Percentiles rank a stretch among this genome's conserved stretches.
These are phyloP conservation scores for Dreissena rostriformis DNA, from an alignment of 1,140 invertebrate species.

Conservation along the genomic window DNA sequence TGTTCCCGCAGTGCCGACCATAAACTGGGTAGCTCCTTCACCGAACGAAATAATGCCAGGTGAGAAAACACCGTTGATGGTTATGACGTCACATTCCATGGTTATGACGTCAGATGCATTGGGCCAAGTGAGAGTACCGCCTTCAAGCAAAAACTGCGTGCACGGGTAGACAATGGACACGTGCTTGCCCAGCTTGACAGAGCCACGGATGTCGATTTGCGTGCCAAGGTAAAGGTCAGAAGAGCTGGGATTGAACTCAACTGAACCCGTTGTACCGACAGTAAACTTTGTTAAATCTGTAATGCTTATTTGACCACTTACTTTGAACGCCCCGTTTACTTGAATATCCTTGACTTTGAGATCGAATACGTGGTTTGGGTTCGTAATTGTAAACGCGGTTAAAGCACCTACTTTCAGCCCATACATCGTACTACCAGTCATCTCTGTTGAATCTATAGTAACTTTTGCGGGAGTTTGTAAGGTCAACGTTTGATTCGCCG, in stretches of 20 bases:
- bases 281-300: constrained; percentile 44
- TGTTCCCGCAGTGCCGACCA: constrained; percentile 56
- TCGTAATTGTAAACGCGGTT: constrained; percentile 18
- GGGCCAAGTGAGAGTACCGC: constrained; percentile 59
- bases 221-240: constrained; percentile 60
- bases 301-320: constrained; percentile 5
- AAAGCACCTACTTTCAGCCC: constrained; percentile 12
- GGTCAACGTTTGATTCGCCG: constrained; percentile 45
- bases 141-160: constrained; percentile 59
- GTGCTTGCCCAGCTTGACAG: constrained; percentile 54
- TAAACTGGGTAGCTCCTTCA: constrained; percentile 38
- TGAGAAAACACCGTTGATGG: constrained; percentile 64
- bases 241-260: constrained; percentile 59
- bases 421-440: background rate
- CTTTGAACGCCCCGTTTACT: constrained; percentile 57
- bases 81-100: constrained; percentile 66
- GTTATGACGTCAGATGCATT: constrained; percentile 53
- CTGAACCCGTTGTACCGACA: constrained; percentile 58
- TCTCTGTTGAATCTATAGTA: constrained; percentile 29
- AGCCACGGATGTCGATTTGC: constrained; percentile 57
- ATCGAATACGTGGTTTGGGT: constrained; percentile 29
- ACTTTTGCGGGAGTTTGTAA: constrained; percentile 45
- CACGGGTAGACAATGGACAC: constrained; percentile 65
- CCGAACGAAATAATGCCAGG: constrained; percentile 62
- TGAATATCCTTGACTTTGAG: constrained; percentile 36